These are phyloP conservation scores for Anadara kagoshimensis DNA, from an alignment of 1,140 invertebrate genomes.

Conservation along the genomic window DNA sequence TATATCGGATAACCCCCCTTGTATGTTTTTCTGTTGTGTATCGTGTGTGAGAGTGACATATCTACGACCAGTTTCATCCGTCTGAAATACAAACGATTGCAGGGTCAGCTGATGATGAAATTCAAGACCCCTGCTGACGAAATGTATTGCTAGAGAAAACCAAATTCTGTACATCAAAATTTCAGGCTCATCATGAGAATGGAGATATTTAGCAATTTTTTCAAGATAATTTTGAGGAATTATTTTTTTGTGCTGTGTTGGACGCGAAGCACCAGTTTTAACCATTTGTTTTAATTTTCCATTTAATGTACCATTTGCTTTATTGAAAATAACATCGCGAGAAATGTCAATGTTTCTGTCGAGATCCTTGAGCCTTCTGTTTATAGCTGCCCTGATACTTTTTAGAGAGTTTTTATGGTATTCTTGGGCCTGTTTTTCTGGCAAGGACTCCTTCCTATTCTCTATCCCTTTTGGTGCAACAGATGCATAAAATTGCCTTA, in stretches of 20 bases:
- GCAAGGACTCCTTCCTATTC: not conserved
- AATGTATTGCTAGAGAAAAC: not conserved
- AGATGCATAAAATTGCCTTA: conserved; percentile 3
- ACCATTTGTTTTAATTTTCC: not conserved
- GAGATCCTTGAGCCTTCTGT: not conserved
- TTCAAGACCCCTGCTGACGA: not conserved
- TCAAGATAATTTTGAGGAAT: not conserved
- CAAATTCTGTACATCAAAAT: not conserved
- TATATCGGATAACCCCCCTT: not conserved
- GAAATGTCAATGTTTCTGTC: not conserved
- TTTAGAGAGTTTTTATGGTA: not conserved
- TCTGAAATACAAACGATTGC: not conserved
- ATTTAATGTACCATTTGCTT: not conserved
- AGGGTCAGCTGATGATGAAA: conserved; percentile 9
- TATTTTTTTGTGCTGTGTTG: conserved; percentile 17
- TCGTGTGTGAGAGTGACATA: conserved; percentile 7
- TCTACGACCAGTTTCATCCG: not conserved
- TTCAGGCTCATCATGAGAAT: not conserved
- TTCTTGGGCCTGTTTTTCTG: not conserved
- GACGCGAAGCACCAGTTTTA: not conserved
- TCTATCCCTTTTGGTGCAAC: not conserved
- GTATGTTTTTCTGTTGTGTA: conserved; percentile 11
- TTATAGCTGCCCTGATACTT: not conserved
- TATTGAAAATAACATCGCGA: not conserved
- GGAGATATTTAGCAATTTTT: not conserved